Evolutionary conservation across 35 echinoderm and acorn worm genomes (phyloP), one percentile per base, ranked within the genome.

Genomic region (Holothuria glaberrima): DNA sequence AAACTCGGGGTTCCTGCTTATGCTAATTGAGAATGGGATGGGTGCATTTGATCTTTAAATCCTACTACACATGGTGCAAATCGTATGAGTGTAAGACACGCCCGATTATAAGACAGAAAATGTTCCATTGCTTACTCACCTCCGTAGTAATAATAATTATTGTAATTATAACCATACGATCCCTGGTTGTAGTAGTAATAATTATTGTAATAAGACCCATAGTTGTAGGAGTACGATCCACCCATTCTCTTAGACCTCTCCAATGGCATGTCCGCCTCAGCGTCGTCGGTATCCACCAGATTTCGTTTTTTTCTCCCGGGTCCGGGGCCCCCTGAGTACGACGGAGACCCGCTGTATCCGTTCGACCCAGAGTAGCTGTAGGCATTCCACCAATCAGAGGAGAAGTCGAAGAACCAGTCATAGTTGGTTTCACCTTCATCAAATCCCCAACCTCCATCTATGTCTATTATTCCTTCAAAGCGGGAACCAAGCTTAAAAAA

Each of bases 351-450:
- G 74, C 30, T 12, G 30, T 48, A n/a, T 34, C 74, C 31, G 30
- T 25, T 44, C 9, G 41, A 38, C 6, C 29, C 26, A 50, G 59
- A 16, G 50, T 61, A 56, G n/a, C 70, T 69, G 22, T 56, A 92
- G 20, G 38, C 68, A 52, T 88, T 83, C 70, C 82, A 90, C 21
- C 79, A 95, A 18, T 84, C 80, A 4, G 94, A 95, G 12, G 94
- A 95, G 46, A 92, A 95, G 30, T 95, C 94, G 24, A 92, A 95
- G 77, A 92, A 95, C 94, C 94, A 95, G 1, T 91, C 73, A 45
- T 95, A 95, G 68, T 92, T 75, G 34, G 22, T 48, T 30, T 92
- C 94, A 12, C 82, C 89, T 6, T 90, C 92, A 36, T 70, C 90
- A 17, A 31, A 68, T 6, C 20, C 58, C 83, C 91, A 88, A 10